phyloP scores from a whole-genome alignment of 2,888 invertebrate species.

The Hydroisotoma schaefferi region DNA sequence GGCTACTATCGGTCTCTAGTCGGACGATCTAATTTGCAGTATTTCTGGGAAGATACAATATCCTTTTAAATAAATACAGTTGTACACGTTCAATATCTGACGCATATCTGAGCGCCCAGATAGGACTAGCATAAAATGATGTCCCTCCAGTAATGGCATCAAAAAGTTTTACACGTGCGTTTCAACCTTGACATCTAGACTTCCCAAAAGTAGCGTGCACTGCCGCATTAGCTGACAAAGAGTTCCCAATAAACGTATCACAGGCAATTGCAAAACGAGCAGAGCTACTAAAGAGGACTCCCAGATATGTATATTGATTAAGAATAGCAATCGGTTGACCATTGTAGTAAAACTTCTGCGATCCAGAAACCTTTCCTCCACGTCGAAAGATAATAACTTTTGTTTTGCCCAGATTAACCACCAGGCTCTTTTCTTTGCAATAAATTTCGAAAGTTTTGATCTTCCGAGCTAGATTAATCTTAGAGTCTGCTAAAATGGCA shows the following conservation, averaged over 20 bases:
- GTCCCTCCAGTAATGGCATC: not conserved
- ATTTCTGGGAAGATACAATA: not conserved
- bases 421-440: not conserved
- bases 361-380: constrained; percentile 4
- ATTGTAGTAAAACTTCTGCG: constrained; percentile 11
- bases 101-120: not conserved
- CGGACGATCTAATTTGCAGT: not conserved
- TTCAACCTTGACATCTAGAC: not conserved
- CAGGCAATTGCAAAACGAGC: constrained; percentile 5
- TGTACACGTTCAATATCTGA: not conserved
- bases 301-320: constrained; percentile 19
- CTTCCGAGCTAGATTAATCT: constrained; percentile 18
- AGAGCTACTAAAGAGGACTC: constrained; percentile 10
- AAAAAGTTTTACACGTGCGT: not conserved
- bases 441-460: constrained; percentile 13
- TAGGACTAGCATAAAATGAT: constrained; percentile 2
- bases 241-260: constrained; percentile 4
- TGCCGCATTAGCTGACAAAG: not conserved
- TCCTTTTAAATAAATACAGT: not conserved
- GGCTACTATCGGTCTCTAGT: not conserved
- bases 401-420: constrained; percentile 26
- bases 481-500: constrained; percentile 13
- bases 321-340: constrained; percentile 17
- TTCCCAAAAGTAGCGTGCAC: not conserved
- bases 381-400: constrained; percentile 30